phyloP scores from a whole-genome alignment of 2,113 vertebrate species.

The Myotis davidii region DNA sequence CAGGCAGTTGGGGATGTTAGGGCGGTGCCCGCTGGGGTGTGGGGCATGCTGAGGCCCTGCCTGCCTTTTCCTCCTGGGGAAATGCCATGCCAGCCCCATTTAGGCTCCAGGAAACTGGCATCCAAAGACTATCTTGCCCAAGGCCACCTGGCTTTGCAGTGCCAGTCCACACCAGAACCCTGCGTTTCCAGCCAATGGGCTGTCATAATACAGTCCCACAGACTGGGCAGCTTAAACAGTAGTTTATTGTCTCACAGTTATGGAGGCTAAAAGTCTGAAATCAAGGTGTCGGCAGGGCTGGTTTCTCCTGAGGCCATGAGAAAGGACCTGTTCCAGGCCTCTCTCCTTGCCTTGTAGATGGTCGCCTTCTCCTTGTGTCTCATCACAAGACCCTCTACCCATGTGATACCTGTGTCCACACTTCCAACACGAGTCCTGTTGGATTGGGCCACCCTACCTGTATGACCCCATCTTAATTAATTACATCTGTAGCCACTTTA shows the following conservation, averaged over 20 bases:
- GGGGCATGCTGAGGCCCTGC: not conserved
- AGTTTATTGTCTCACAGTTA: not conserved
- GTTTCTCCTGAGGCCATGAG: rapidly evolving
- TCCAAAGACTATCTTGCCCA: not conserved
- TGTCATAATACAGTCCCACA: not conserved
- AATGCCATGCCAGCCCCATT: rapidly evolving
- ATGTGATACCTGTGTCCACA: rapidly evolving
- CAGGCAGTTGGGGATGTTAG: too few species aligned
- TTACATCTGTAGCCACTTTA: rapidly evolving
- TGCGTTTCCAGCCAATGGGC: not conserved
- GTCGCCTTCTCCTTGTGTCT: not conserved
- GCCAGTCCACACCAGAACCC: not conserved
- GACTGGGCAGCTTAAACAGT: not conserved
- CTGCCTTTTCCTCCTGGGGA: not conserved
- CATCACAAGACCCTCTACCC: not conserved
- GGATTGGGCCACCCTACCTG: not conserved
- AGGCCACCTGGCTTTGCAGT: not conserved
- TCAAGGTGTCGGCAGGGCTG: not conserved
- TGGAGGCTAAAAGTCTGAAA: not conserved
- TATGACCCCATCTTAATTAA: not conserved
- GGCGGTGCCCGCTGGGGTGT: rapidly evolving
- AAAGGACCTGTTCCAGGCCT: not conserved
- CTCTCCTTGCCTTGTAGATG: not conserved
- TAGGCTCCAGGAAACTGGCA: not conserved
- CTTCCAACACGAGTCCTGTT: not conserved